Evolutionary conservation across 1,140 invertebrate genomes (phyloP).

Genomic region (Neodiprion pinetum): DNA sequence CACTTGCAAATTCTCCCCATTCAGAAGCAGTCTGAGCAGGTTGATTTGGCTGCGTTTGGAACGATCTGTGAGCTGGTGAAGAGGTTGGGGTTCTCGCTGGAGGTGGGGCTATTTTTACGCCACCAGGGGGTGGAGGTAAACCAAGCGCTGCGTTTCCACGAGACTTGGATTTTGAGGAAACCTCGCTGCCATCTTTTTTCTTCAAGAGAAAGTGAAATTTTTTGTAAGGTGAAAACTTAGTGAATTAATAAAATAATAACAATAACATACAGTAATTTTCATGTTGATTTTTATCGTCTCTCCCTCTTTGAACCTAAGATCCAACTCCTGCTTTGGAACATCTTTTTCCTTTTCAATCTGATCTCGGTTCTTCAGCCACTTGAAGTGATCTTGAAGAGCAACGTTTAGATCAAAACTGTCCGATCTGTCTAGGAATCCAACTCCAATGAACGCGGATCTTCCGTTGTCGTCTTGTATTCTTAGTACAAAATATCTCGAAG

Average conservation of each 20-base stretch:
- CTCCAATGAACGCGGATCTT: conserved; percentile 94
- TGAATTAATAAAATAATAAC: conserved; percentile 17
- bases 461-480: conserved; percentile 95
- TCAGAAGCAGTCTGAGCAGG: conserved; percentile 60
- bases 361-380: conserved; percentile 93
- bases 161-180: conserved; percentile 67
- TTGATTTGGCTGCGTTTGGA: conserved; percentile 61
- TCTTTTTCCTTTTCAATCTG: conserved; percentile 83
- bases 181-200: conserved; percentile 89
- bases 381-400: conserved; percentile 97
- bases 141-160: conserved; percentile 66
- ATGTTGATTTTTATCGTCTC: conserved; percentile 99
- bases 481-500: conserved; percentile 98
- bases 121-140: conserved; percentile 86
- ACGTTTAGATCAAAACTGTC: conserved; percentile 99
- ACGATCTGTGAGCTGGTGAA: conserved; percentile 72
- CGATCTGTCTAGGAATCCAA: conserved; percentile 96
- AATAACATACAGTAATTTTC: conserved; percentile 88
- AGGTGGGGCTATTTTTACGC: conserved; percentile 70
- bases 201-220: conserved; percentile 53
- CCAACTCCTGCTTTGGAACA: conserved; percentile 81
- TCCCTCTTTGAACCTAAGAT: conserved; percentile 98
- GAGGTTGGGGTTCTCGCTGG: conserved; percentile 72
- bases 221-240: conserved; percentile 13
- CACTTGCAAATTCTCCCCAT: conserved; percentile 82